Conservation (phyloP, 2,797 vertebrate species). For the Phoxinus dragarum region DNA sequence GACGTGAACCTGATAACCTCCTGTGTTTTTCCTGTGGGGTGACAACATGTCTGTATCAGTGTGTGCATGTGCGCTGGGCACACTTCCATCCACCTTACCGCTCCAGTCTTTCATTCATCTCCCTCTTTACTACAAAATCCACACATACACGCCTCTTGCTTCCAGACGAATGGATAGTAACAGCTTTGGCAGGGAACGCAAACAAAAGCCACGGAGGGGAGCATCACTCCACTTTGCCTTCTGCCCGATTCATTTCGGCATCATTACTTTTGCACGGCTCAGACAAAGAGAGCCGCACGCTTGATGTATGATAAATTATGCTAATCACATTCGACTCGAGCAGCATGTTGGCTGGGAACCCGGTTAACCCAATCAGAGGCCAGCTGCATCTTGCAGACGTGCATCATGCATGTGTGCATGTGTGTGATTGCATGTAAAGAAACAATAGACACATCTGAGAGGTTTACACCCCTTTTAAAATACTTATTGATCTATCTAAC, state of each 20-base stretch:
- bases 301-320: conserved; percentile 74
- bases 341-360: conserved; percentile 55
- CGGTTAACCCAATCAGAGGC: conserved; percentile 45
- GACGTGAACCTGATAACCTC: conserved; percentile 38
- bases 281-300: conserved; percentile 75
- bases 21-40: conserved; percentile 59
- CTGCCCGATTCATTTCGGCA: conserved; percentile 34
- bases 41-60: conserved; percentile 19
- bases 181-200: conserved; percentile 41
- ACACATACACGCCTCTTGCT: conserved; percentile 13
- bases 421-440: conserved; percentile 15
- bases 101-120: conserved; percentile 35
- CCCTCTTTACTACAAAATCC: conserved; percentile 46
- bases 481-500: background rate
- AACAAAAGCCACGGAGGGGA: conserved; percentile 42
- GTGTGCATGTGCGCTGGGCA: conserved; percentile 45
- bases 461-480: background rate
- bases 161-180: conserved; percentile 39
- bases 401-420: conserved; percentile 35
- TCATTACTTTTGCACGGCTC: conserved; percentile 47
- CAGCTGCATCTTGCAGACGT: conserved; percentile 22
- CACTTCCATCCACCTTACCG: conserved; percentile 5
- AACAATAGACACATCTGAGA: conserved; percentile 19
- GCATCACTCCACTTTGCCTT: conserved; percentile 32
- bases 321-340: conserved; percentile 74